Base-by-base conservation (phyloP, 2,888 invertebrate genomes). In the Rhabditoides inermis region DNA sequence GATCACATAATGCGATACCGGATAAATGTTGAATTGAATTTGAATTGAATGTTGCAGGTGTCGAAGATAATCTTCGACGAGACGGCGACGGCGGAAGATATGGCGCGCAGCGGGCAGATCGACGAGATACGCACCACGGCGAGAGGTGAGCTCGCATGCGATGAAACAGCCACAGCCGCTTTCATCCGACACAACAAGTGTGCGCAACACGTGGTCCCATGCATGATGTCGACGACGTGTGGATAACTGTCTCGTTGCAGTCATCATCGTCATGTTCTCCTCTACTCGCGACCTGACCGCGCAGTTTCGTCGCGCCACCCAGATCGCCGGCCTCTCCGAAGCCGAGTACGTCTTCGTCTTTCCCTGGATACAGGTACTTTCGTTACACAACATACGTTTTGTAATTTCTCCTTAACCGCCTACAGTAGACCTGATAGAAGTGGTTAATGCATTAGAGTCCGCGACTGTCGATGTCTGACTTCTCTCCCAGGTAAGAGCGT, bases 191-290 rank as follows among this genome's bases (percentile, higher is more conserved):
- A n/a, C 10, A n/a, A 20, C 20, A 18, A 20, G 18, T 39, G 1
- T 12, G 15, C 22, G 15, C n/a, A 39, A 18, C 20, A n/a, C 7
- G 7, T 20, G 22, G 20, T 20, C 1, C n/a, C 15, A 47, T 45
- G 40, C 15, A 44, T 53, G 22, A 37, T 58, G 30, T 2, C 20
- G 18, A 35, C 18, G 6, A 10, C 27, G 18, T 12, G 20, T 20
- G 2, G 7, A n/a, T 15, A 15, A 26, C 30, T 22, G 39, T 22
- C n/a, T 23, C 36, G 12, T 45, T 25, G 36, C 54, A 64, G 65
- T 63, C n/a, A 56, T 65, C 23, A 41, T 65, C 18, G 59, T 57
- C 18, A 47, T 63, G 42, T 65, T 65, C 54, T 61, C 63, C 2
- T 63, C 65, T 10, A 45, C 45, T 28, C 58, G 60, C 25, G 63